These are phyloP conservation scores for Corythaeola cristata DNA, from an alignment of 2,113 vertebrate genomes.

Conservation along the genomic window DNA sequence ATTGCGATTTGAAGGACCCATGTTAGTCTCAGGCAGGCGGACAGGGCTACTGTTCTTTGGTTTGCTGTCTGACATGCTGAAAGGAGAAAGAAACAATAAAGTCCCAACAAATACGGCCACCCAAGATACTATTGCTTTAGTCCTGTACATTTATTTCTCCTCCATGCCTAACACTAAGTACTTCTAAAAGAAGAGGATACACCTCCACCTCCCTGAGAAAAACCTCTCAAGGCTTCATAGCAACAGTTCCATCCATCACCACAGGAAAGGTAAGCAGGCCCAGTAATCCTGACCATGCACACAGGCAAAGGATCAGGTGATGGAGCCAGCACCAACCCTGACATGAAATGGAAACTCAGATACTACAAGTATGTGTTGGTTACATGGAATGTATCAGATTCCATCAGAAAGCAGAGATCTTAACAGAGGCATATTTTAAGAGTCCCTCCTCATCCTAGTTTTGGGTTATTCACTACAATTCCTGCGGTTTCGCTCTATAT, in stretches of 20 bases:
- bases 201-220: neutral
- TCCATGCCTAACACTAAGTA: neutral
- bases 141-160: neutral
- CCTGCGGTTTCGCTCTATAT: neutral
- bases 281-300: neutral
- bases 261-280: neutral
- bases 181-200: neutral
- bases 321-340: neutral
- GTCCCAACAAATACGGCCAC: neutral
- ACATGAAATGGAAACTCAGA: neutral
- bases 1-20: constrained; percentile 75
- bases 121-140: neutral
- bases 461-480: neutral
- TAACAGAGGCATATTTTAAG: neutral
- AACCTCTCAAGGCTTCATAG: neutral
- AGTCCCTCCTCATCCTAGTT: neutral
- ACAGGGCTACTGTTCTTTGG: constrained; percentile 88
- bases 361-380: neutral
- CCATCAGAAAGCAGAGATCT: neutral
- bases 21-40: constrained; percentile 77
- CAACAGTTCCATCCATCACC: neutral
- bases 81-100: neutral
- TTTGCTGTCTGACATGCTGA: constrained; percentile 82
- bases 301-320: neutral
- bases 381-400: neutral